Base-by-base conservation (phyloP, 2,113 vertebrate genomes). In the Verasper variegatus region DNA sequence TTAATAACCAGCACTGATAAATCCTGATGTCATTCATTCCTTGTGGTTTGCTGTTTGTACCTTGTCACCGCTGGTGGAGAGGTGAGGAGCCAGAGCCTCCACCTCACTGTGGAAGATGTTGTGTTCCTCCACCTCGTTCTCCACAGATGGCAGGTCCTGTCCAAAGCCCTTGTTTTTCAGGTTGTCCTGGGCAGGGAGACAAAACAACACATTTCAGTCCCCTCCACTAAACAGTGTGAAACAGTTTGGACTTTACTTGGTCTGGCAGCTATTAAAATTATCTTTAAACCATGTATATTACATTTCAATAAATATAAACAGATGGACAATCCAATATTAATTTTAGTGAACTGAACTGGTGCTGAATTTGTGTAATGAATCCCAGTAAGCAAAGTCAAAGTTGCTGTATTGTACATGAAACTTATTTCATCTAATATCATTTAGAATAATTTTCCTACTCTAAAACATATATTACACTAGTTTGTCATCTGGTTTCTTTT, bases 41-140 rank as follows among this genome's bases (percentile, higher is more conserved):
- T 13, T 52, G 5, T 17, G 3, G 13, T 17, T 35, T 20, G 5
- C 0, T 51, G n/a, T 2, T 8, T 18, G 37, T 83, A 96, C 97
- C 96, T 96, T 95, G 89, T 92, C 95, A 18, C 90, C 87, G 0
- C 93, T 88, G 64, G 95, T 91, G 79, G 89, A 74, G 61, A 99
- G 91, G 77, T 97, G 97, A 0, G 96, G 96, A 67, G 96, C 96
- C 1, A 99, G 94, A 64, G 97, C 97, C 94, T 98, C 97, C 88
- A 99, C 96, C 89, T 99, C 98, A 0, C 98, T 99, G 89, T 98
- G 96, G 85, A 98, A 97, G 91, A 99, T 97, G 88, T 97, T 98
- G 94, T 99, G 98, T 27, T 98, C 95, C 64, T 97, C 97, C 55
- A 99, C 95, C 71, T 99, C 96, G 17, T 94, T 95, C 76, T 97